These are phyloP conservation scores for Colinus virginianus DNA, from an alignment of 2,113 vertebrate species.

Conservation along the genomic window DNA sequence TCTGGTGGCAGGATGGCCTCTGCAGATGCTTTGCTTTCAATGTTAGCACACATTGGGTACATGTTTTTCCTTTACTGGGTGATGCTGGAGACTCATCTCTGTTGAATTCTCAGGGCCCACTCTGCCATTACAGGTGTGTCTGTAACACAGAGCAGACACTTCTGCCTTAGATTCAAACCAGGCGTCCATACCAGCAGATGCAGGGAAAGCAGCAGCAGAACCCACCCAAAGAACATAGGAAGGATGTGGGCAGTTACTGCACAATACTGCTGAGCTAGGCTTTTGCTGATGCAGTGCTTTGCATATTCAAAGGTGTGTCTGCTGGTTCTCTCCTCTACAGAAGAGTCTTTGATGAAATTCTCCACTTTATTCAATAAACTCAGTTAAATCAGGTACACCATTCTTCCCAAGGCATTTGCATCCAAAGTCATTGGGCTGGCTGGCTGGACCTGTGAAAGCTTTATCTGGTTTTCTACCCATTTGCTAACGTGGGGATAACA, in stretches of 20 bases:
- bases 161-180: neutral
- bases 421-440: neutral
- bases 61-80: neutral
- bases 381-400: neutral
- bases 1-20: neutral
- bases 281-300: neutral
- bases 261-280: neutral
- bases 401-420: neutral
- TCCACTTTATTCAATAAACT: neutral
- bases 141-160: neutral
- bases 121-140: neutral
- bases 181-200: neutral
- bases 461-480: conserved; percentile 14
- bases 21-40: neutral
- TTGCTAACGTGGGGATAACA: conserved; percentile 11
- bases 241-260: neutral
- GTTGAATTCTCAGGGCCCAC: neutral
- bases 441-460: neutral
- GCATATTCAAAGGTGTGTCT: neutral
- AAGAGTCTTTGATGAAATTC: neutral
- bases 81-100: neutral
- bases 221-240: neutral
- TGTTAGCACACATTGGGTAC: neutral
- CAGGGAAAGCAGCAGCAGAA: neutral
- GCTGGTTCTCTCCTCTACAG: neutral